Evolutionary conservation across 1,140 invertebrate species (phyloP).

Genomic region (Cotesia typhae): DNA sequence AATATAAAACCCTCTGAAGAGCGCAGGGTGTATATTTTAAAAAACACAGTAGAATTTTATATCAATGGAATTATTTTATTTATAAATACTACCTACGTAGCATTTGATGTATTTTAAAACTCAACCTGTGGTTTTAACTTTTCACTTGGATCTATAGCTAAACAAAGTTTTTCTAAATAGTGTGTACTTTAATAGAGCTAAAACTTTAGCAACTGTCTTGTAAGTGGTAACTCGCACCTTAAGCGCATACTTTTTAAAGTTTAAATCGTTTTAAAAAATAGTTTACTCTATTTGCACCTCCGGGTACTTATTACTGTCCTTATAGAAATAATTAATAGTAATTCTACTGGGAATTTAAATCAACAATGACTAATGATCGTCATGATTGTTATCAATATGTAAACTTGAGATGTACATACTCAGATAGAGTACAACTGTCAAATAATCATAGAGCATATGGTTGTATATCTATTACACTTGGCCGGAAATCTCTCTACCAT

Average conservation of each 20-base stretch:
- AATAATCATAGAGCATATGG: constrained; percentile 9
- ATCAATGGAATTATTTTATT: too few species aligned
- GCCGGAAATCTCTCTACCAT: background rate
- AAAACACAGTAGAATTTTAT: too few species aligned
- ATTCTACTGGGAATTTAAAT: too few species aligned
- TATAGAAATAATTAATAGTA: too few species aligned
- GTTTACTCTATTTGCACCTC: too few species aligned
- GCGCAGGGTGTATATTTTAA: too few species aligned
- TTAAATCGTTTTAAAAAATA: constrained; percentile 10
- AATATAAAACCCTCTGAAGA: too few species aligned
- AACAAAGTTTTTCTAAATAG: constrained; percentile 26
- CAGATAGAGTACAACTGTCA: background rate
- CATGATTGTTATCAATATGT: too few species aligned
- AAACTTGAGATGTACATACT: background rate
- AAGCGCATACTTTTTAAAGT: constrained; percentile 22
- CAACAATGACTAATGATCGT: too few species aligned
- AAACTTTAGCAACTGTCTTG: constrained; percentile 29
- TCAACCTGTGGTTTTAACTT: constrained; percentile 21
- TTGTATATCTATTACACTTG: constrained; percentile 7
- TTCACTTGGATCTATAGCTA: constrained; percentile 4
- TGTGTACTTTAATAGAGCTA: constrained; percentile 31
- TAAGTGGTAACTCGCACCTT: constrained; percentile 21
- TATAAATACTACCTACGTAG: too few species aligned
- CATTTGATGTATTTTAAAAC: background rate
- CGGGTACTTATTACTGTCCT: background rate